Base-by-base conservation (phyloP, 2,888 invertebrate species). In the Papilio protenor region DNA sequence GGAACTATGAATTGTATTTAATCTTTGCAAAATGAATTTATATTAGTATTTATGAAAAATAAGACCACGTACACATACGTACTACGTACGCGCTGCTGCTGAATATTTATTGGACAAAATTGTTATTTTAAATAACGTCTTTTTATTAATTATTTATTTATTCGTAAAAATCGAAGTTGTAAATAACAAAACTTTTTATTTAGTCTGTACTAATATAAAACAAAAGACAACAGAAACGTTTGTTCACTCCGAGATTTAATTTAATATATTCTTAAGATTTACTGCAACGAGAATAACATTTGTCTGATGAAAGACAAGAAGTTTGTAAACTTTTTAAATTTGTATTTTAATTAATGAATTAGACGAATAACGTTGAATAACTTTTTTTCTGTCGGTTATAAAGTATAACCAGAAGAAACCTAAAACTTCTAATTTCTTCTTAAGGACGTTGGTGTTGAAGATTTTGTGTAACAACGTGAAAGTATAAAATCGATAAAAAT, bases 101-200 rank as follows among this genome's bases (percentile, higher is more conserved):
- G 18, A 49, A 49, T 49, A 49, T 18, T 49, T 49, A 33, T 33
- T 33, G 27, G 12, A 14, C 14, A 49, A 49, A 14, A 49, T 49
- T 49, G 14, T 49, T 49, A 27, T 27, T 27, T 27, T 14, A 12
- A 49, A 16, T 14, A 12, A 49, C 3, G 49, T 12, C 12, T 49
- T 49, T 57, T 8, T 11, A 11, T 2, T 57, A 55, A n/a, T 21
- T n/a, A 55, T n/a, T n/a, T n/a, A n/a, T n/a, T n/a, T 49, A 59
- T 59, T 49, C 55, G 2, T 40, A 40, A 45, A 33, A 45, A 49
- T 76, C 71, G 72, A 71, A 61, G 27, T 59, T 49, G 72, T 73
- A 45, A 55, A 66, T 33, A 64, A 77, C 45, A 77, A 45, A 72
- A 73, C 40, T 77, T 77, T 73, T 77, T 66, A 73, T 77, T 52